phyloP scores from a whole-genome alignment of 2,888 invertebrate genomes.

The Cerastoderma edule region DNA sequence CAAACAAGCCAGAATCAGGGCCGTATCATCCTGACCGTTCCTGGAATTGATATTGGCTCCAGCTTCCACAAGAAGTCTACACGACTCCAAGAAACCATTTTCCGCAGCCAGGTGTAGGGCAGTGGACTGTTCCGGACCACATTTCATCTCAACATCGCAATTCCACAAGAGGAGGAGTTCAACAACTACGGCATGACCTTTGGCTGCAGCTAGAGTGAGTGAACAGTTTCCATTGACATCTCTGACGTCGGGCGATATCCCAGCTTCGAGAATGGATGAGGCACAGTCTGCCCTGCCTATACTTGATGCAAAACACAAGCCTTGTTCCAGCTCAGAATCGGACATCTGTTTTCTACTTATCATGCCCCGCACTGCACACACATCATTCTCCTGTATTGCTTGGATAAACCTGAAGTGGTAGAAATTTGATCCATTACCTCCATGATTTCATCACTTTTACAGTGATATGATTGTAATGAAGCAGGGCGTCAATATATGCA shows the following conservation, averaged over 20 bases:
- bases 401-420: conserved; percentile 10
- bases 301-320: conserved; percentile 63
- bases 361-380: conserved; percentile 11
- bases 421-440: not conserved
- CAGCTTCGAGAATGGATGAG: conserved; percentile 67
- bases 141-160: conserved; percentile 65
- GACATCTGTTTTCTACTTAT: not conserved
- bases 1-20: conserved; percentile 77
- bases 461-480: too few relatives aligned
- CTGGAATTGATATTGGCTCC: conserved; percentile 72
- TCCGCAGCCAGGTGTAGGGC: conserved; percentile 77
- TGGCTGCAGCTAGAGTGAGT: conserved; percentile 68
- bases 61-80: conserved; percentile 70
- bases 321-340: conserved; percentile 52
- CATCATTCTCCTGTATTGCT: conserved; percentile 20
- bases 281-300: conserved; percentile 67
- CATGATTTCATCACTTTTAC: too few relatives aligned
- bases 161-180: conserved; percentile 75
- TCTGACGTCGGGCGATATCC: conserved; percentile 66
- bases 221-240: conserved; percentile 65
- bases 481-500: too few relatives aligned
- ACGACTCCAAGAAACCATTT: conserved; percentile 72
- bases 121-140: conserved; percentile 70
- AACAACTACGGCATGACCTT: conserved; percentile 69
- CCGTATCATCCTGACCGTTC: conserved; percentile 77